A percentile compares a stretch with the other conserved stretches of the same genome.
These are phyloP conservation scores for Melinopterus prodromus DNA, from an alignment of 2,888 invertebrate species.

Conservation along the genomic window DNA sequence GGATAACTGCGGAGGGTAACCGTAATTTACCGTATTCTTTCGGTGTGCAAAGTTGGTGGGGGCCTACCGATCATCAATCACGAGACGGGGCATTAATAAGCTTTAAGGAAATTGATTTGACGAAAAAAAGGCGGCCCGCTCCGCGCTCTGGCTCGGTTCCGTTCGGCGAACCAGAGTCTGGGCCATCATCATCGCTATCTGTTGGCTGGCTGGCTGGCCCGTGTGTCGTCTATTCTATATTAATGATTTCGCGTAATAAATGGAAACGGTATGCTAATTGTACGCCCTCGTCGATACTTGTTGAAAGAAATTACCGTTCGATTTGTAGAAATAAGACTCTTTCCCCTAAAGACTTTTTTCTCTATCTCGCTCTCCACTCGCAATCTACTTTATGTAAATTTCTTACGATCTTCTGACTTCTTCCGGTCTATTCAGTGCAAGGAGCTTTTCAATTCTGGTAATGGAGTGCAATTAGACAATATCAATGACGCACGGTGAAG, in stretches of 20 bases:
- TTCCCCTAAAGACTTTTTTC: slow-evolving; percentile 13
- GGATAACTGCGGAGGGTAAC: slow-evolving; percentile 7
- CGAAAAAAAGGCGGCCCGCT: slow-evolving; percentile 39
- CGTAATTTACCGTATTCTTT: slow-evolving; percentile 5
- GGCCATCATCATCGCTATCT: slow-evolving; percentile 12
- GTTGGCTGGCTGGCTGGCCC: background rate
- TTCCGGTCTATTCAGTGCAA: background rate
- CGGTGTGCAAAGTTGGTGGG: slow-evolving; percentile 8
- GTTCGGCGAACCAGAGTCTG: background rate
- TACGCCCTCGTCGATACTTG: slow-evolving; percentile 17
- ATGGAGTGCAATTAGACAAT: slow-evolving; percentile 4
- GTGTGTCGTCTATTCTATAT: slow-evolving; percentile 40
- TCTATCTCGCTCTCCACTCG: slow-evolving; percentile 1
- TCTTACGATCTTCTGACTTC: slow-evolving; percentile 4
- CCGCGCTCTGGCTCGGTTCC: background rate
- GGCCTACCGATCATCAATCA: slow-evolving; percentile 46
- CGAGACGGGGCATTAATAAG: slow-evolving; percentile 46
- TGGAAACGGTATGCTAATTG: slow-evolving; percentile 45
- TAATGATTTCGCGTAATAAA: slow-evolving; percentile 47
- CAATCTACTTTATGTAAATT: slow-evolving; percentile 4
- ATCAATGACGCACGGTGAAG: background rate
- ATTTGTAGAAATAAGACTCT: slow-evolving; percentile 23
- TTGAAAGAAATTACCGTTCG: slow-evolving; percentile 18
- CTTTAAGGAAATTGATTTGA: slow-evolving; percentile 50
- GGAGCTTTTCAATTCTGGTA: background rate